These are phyloP conservation scores for Momotus momota DNA, from an alignment of 2,797 vertebrate genomes.

Conservation along the genomic window DNA sequence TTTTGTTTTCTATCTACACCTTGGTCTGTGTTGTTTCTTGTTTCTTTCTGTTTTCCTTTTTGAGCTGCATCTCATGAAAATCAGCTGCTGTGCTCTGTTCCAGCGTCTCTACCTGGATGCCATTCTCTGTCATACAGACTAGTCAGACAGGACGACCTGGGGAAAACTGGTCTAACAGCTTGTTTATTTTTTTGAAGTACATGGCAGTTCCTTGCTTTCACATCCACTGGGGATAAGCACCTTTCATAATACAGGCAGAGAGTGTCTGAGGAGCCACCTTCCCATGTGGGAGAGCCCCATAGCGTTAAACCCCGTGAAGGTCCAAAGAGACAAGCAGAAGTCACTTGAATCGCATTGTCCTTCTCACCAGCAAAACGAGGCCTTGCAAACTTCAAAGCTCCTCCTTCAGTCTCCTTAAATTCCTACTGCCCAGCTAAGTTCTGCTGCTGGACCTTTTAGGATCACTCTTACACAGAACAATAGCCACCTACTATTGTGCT, in stretches of 20 bases:
- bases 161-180: not conserved
- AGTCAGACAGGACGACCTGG: not conserved
- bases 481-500: not conserved
- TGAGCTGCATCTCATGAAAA: not conserved
- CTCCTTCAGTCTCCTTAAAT: not conserved
- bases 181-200: not conserved
- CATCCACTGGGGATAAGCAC: not conserved
- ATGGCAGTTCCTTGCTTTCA: not conserved
- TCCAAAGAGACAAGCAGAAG: not conserved
- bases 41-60: not conserved
- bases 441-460: not conserved
- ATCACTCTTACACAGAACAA: fast-evolving
- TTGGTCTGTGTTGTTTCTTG: not conserved
- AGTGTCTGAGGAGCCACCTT: not conserved
- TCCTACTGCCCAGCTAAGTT: not conserved
- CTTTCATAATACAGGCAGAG: not conserved
- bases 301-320: not conserved
- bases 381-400: not conserved
- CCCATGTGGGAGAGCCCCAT: not conserved
- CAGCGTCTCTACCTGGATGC: not conserved
- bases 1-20: not conserved
- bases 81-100: not conserved
- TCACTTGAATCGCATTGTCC: not conserved
- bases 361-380: not conserved
- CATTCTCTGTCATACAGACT: not conserved